These are phyloP conservation scores for Tragopan temminckii DNA, from an alignment of 2,797 vertebrate species.

Conservation along the genomic window DNA sequence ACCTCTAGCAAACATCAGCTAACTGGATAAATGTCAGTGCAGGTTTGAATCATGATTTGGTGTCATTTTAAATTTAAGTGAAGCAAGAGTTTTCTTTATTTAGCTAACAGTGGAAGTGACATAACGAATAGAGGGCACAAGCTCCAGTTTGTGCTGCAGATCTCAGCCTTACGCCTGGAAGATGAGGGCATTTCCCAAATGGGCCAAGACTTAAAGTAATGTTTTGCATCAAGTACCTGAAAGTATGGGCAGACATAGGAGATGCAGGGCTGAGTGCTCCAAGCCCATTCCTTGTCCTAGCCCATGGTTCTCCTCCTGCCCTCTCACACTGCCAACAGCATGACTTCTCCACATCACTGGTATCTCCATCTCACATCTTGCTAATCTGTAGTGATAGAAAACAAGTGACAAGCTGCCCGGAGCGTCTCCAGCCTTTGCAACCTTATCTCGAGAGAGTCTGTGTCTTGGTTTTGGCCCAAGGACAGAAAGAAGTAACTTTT, in stretches of 20 bases:
- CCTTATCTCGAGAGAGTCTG: not conserved
- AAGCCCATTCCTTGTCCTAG: not conserved
- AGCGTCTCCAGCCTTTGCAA: not conserved
- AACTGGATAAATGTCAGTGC: constrained; percentile 70
- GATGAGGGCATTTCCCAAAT: not conserved
- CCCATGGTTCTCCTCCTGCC: not conserved
- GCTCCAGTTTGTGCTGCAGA: constrained; percentile 35
- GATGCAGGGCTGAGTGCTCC: not conserved
- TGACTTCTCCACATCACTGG: rapidly evolving
- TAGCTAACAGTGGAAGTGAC: constrained; percentile 6
- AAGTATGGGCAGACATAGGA: not conserved
- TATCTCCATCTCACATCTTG: not conserved
- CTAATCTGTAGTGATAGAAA: not conserved
- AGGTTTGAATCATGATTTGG: constrained; percentile 49
- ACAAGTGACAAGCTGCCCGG: not conserved
- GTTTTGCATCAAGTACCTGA: not conserved
- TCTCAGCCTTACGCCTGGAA: not conserved
- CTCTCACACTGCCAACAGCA: not conserved
- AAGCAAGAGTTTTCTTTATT: constrained; percentile 63
- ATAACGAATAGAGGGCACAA: constrained; percentile 58
- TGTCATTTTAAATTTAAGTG: constrained; percentile 67
- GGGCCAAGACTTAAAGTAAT: not conserved
- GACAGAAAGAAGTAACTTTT: not conserved
- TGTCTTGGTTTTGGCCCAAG: not conserved
- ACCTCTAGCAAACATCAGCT: constrained; percentile 61